These are phyloP conservation scores for Mus spretus DNA, from an alignment of 2,797 vertebrate species.

Conservation along the genomic window DNA sequence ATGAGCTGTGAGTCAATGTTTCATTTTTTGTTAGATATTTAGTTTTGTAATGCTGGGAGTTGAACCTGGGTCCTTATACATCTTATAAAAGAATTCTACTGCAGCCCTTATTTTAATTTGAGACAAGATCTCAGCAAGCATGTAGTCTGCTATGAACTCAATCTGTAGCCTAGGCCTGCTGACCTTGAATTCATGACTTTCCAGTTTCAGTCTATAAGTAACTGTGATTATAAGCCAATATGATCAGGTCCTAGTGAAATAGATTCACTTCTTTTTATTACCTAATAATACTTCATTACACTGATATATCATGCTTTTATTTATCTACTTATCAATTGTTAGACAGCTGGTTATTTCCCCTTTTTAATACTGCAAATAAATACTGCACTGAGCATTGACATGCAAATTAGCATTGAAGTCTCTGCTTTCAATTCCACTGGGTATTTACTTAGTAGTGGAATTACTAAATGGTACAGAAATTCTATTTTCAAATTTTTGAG, in stretches of 20 bases:
- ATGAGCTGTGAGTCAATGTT: neutral
- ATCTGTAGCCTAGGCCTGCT: neutral
- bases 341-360: neutral
- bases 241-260: neutral
- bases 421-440: neutral
- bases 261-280: neutral
- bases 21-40: neutral
- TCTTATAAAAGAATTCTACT: neutral
- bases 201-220: neutral
- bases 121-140: neutral
- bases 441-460: neutral
- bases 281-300: neutral
- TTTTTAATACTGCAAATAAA: neutral
- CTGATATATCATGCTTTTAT: neutral
- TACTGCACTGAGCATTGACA: neutral
- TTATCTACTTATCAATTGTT: neutral
- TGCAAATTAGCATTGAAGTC: neutral
- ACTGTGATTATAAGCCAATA: neutral
- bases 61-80: neutral
- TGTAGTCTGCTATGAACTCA: neutral
- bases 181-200: neutral
- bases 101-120: neutral
- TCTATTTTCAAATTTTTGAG: neutral
- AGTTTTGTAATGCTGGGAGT: neutral
- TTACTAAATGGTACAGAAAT: neutral